Conservation (phyloP, 92 coral and sea anemone species). For the Diadumene lineata region DNA sequence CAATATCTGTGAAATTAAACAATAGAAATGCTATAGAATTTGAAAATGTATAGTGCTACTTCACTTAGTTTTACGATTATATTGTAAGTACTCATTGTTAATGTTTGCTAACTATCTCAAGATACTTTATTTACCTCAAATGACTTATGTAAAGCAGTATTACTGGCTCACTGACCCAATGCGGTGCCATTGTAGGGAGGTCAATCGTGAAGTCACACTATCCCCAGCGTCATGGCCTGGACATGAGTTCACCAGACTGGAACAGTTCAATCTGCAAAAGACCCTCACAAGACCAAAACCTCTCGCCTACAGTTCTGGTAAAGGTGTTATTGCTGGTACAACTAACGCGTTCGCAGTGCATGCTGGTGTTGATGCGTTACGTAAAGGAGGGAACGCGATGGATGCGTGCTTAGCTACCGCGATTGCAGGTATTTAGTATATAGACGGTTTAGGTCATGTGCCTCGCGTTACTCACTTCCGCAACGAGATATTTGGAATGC, state of each 20-base stretch:
- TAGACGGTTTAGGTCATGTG: slow-evolving; percentile 10
- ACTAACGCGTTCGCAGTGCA: slow-evolving; percentile 77
- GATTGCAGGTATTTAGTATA: slow-evolving; percentile 71
- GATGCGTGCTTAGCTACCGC: slow-evolving; percentile 85
- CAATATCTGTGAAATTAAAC: too few species aligned
- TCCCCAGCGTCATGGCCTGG: slow-evolving; percentile 69
- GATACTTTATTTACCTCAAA: too few species aligned
- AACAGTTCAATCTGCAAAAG: slow-evolving; percentile 36
- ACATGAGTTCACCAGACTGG: slow-evolving; percentile 58
- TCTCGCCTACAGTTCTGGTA: slow-evolving; percentile 32
- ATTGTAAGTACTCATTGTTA: too few species aligned
- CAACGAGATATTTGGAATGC: too few species aligned
- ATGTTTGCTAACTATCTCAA: too few species aligned
- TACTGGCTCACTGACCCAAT: too few species aligned
- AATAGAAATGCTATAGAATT: too few species aligned
- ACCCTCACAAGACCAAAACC: slow-evolving; percentile 55
- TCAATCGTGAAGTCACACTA: slow-evolving; percentile 22
- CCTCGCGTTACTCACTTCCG: slow-evolving; percentile 1
- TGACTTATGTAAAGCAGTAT: too few species aligned
- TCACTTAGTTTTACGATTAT: too few species aligned
- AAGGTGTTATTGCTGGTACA: slow-evolving; percentile 72
- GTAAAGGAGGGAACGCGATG: slow-evolving; percentile 81
- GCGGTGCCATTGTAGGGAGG: neutral
- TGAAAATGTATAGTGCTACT: too few species aligned
- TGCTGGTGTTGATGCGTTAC: slow-evolving; percentile 72